These are phyloP conservation scores for Platysteira castanea DNA, from an alignment of 2,113 vertebrate genomes.

Conservation along the genomic window DNA sequence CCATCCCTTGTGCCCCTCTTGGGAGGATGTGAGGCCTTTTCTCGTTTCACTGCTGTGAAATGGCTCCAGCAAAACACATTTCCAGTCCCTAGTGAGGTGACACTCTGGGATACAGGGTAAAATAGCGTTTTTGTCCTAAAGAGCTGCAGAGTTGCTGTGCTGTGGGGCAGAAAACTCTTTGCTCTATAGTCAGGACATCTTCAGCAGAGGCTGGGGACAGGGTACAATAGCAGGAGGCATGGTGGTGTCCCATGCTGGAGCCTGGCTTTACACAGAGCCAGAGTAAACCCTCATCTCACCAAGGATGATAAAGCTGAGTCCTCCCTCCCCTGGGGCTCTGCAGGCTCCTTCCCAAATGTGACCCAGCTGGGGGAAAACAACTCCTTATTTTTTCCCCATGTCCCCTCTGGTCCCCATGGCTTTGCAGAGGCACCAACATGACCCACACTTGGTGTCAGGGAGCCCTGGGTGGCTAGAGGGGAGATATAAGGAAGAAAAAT, in stretches of 20 bases:
- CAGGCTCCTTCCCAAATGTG: not conserved
- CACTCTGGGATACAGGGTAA: rapidly evolving
- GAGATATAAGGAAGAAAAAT: not conserved
- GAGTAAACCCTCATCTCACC: not conserved
- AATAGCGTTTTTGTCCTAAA: not conserved
- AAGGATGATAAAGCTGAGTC: not conserved
- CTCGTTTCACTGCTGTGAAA: not conserved
- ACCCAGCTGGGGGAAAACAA: not conserved
- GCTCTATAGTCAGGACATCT: not conserved
- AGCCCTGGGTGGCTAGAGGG: rapidly evolving
- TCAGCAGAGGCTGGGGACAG: not conserved
- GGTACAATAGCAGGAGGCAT: not conserved
- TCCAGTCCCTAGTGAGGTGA: not conserved
- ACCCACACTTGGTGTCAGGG: rapidly evolving
- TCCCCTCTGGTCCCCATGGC: rapidly evolving
- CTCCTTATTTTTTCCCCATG: not conserved
- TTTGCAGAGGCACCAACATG: not conserved
- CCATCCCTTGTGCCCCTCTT: not conserved
- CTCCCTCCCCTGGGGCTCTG: not conserved
- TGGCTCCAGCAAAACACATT: not conserved
- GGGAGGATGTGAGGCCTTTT: not conserved
- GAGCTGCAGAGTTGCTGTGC: not conserved
- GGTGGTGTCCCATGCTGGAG: not conserved
- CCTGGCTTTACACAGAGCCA: not conserved
- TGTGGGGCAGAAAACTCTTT: not conserved